Evolutionary conservation across 2,113 vertebrate species (phyloP).

Genomic region (human): GRCh38 chr7:3931501-3932000

Average conservation of each 20-base stretch:
- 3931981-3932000: fast-evolving
- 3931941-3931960: fast-evolving
- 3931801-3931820: background rate
- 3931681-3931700: no score
- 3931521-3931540: slow-evolving; percentile 30
- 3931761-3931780: background rate
- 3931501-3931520: slow-evolving; percentile 42
- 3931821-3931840: background rate
- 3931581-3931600: fast-evolving
- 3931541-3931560: background rate
- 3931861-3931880: background rate
- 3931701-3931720: fast-evolving
- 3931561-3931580: background rate
- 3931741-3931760: background rate
- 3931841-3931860: background rate
- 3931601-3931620: fast-evolving
- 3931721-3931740: background rate
- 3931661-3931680: fast-evolving
- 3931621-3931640: fast-evolving
- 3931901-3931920: background rate
- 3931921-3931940: background rate
- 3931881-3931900: background rate
- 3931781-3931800: background rate
- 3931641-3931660: background rate
- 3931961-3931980: background rate